Evolutionary conservation across 92 coral and sea anemone species (phyloP).

Genomic region (Phenganax marumi): DNA sequence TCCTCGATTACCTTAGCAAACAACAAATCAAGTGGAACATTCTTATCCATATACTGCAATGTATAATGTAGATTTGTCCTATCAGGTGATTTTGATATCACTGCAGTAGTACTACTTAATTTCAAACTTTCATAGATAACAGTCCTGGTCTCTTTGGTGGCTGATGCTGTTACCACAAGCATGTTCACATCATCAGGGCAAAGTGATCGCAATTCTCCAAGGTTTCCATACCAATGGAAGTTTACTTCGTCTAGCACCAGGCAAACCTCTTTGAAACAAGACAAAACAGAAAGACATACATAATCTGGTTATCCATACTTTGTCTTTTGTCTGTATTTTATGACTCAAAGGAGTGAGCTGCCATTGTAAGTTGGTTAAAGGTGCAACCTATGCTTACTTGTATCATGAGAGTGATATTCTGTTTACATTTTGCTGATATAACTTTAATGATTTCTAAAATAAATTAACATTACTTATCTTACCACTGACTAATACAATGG

Average conservation of each 20-base stretch:
- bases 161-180: conserved; percentile 13
- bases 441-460: background rate
- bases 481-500: background rate
- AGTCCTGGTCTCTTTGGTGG: conserved; percentile 3
- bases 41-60: background rate
- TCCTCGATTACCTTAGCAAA: conserved; percentile 1
- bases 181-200: background rate
- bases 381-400: background rate
- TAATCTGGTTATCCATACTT: background rate
- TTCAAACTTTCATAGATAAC: background rate
- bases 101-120: background rate
- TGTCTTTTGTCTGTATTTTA: no score
- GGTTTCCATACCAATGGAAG: background rate
- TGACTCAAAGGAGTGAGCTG: no score
- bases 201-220: no score
- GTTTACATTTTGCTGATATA: background rate
- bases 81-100: background rate
- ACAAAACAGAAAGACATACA: background rate
- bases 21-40: background rate
- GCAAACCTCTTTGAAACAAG: background rate
- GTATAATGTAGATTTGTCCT: background rate
- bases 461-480: background rate
- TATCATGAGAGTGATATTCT: background rate
- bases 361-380: background rate
- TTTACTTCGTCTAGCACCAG: conserved; percentile 1